Evolutionary conservation across 1,140 invertebrate genomes (phyloP), one percentile per base, ranked within the genome.

Genomic region (Drosophila grimshawi): DNA sequence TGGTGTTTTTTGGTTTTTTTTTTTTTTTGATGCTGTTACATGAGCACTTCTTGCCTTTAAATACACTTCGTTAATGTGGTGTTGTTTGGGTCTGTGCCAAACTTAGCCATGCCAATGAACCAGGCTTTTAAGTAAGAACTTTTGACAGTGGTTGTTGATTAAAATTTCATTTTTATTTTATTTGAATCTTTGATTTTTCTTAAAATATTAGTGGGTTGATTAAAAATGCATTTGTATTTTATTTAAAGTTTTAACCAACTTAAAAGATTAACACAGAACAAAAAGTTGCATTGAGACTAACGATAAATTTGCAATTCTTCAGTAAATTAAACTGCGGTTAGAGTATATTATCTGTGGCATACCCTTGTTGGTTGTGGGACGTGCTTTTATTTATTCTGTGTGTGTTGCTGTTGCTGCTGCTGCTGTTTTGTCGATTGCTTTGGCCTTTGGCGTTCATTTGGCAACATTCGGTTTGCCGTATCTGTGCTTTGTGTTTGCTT

Each of bases 371-470:
- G 19, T 41, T 53, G 62, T 48, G 4, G 7, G n/a, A 39, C 10
- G 8, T 66, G 61, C 5, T 72, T 64, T 76, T 53, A 53, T 55
- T 70, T 52, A 52, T 76, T 55, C 46, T 33, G 69, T 64, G 49
- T 48, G 53, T 75, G 53, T 51, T 64, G 29, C 39, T 53, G 10
- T 37, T 67, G 39, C 60, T 76, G 45, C 35, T 71, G 55, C 63
- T 66, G 64, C 46, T 83, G 63, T 71, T 79, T 67, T 85, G 76
- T 80, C 85, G 85, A 88, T 88, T 88, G 85, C 80, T 88, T 88
- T 89, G 85, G 86, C 85, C 85, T 76, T 72, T 70, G 85, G 85
- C 85, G 83, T 89, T 89, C 85, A 89, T 89, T 89, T 85, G 80
- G 81, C 85, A 83, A 90, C 86, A 81, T 71, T 89, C 80, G 80